Conservation (phyloP, 2,888 invertebrate genomes). For the Parelbella ahira region DNA sequence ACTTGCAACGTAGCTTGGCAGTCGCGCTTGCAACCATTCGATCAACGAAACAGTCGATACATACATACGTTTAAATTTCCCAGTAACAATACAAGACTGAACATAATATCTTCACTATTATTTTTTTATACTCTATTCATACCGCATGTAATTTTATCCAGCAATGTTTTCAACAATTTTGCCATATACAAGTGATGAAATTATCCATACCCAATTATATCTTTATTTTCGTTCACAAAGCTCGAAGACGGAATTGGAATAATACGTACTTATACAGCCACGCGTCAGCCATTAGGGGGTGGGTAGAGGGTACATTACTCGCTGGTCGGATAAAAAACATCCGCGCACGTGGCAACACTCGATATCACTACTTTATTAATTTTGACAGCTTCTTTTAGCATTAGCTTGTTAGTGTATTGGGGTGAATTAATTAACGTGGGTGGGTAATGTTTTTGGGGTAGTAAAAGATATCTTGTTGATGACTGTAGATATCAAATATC, state of each 20-base stretch:
- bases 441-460: conserved; percentile 17
- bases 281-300: conserved; percentile 63
- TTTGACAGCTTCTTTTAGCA: conserved; percentile 49
- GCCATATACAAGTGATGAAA: conserved; percentile 16
- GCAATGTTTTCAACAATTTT: conserved; percentile 8
- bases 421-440: conserved; percentile 39
- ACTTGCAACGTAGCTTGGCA: too few relatives aligned
- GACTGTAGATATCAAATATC: conserved; percentile 2
- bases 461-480: not conserved
- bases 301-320: conserved; percentile 39
- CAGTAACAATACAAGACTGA: too few relatives aligned
- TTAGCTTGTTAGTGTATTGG: conserved; percentile 53
- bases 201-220: conserved; percentile 18
- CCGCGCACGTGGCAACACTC: conserved; percentile 61
- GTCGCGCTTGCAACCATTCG: too few relatives aligned
- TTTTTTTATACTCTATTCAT: too few relatives aligned
- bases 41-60: too few relatives aligned
- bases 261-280: conserved; percentile 57
- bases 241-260: conserved; percentile 33
- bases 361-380: conserved; percentile 69
- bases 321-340: conserved; percentile 32
- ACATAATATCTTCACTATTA: too few relatives aligned
- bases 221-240: conserved; percentile 15
- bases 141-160: too few relatives aligned
- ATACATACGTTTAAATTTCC: too few relatives aligned